Conservation (phyloP, 2,113 vertebrate genomes). For the Mohoua ochrocephala region DNA sequence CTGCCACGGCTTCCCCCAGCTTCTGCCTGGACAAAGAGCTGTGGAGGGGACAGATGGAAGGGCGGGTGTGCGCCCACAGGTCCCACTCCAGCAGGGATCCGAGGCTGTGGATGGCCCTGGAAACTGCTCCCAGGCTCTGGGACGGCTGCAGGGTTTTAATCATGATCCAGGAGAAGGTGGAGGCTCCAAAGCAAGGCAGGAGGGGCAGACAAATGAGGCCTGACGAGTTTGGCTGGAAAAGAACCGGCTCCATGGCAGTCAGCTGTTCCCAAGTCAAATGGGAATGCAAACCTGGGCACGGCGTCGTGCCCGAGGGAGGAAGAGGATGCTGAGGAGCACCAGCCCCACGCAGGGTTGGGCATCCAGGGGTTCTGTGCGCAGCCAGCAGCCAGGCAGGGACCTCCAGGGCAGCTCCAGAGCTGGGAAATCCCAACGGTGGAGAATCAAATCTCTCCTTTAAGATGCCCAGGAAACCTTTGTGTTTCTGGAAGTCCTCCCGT, state of each 20-base stretch:
- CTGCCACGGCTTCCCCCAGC: neutral
- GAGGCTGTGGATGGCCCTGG: neutral
- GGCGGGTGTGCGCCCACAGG: neutral
- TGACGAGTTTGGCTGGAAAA: slow-evolving; percentile 4
- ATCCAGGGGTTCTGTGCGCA: neutral
- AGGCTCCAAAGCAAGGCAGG: neutral
- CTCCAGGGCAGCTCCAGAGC: neutral
- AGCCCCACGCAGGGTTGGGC: neutral
- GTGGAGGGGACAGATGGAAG: neutral
- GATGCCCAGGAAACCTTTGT: neutral
- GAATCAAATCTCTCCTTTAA: neutral
- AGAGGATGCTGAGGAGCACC: neutral
- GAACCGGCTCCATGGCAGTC: neutral
- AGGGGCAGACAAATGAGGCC: neutral
- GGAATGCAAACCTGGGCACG: neutral
- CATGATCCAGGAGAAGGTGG: neutral
- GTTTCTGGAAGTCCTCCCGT: neutral
- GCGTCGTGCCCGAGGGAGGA: neutral
- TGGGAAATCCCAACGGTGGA: neutral
- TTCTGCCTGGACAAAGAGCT: neutral
- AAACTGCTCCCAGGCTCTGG: neutral
- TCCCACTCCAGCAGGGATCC: neutral
- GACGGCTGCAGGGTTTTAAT: neutral
- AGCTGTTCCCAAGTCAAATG: neutral
- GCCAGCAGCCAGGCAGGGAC: neutral